Base-by-base conservation (phyloP, 2,113 vertebrate genomes). In the Hassar affinis region DNA sequence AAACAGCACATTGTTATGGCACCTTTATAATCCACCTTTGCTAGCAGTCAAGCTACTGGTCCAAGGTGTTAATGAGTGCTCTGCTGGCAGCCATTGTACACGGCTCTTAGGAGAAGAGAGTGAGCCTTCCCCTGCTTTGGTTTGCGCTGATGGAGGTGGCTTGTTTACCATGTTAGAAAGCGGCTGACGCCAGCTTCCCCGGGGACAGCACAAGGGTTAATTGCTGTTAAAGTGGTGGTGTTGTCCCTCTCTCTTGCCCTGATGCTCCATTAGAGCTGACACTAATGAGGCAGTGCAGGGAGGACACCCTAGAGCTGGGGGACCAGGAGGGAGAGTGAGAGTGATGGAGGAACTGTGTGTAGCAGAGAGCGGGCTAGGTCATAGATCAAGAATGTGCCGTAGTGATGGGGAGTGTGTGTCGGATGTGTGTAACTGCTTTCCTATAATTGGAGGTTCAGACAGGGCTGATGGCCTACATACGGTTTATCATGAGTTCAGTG, bases 141-240 rank as follows among this genome's bases (percentile, higher is more conserved):
- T 91, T 77, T 89, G 90, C 93, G 93, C 94, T 94, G 95, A 95
- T 96, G 94, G 90, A 89, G 89, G 89, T 89, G 91, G 93, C 94
- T 95, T 96, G 95, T 96, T 96, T 96, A 95, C 95, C 93, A 93
- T 94, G 95, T 94, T 95, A 94, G 93, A 93, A 94, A 95, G 93
- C 93, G 93, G 93, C 94, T 95, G 95, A 95, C 95, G 93, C 94
- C 92, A 91, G 90, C 92, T 90, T 94, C 95, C 94, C 94, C 85
- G 85, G 94, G 95, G 95, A 95, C 85, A 88, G 93, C 92, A 92
- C 93, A 94, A 93, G 93, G 94, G 96, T 96, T 96, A 96, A 96
- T 96, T 96, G 94, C 95, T 95, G 95, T 94, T 96, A 95, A 95
- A 93, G 93, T 93, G 93, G 94, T 92, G 93, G 94, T 94, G 93